phyloP scores from a whole-genome alignment of 2,797 vertebrate species.

The Dipus sagitta region DNA sequence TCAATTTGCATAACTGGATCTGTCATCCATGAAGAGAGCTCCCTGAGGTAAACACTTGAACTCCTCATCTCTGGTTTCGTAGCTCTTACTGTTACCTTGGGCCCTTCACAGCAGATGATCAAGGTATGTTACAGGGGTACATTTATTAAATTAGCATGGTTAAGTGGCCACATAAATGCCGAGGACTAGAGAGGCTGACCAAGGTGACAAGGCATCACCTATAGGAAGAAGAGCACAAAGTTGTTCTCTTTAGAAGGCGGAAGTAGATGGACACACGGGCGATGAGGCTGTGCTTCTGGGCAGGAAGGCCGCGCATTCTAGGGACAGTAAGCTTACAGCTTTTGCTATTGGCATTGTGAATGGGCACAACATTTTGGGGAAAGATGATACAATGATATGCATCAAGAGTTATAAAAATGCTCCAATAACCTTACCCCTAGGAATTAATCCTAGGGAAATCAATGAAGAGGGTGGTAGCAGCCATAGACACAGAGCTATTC shows the following conservation, averaged over 20 bases:
- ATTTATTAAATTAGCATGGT: constrained; percentile 25
- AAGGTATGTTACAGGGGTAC: background rate
- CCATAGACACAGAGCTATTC: background rate
- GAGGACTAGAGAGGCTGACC: constrained; percentile 7
- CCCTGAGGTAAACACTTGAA: background rate
- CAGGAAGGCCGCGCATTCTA: background rate
- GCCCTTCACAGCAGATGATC: background rate
- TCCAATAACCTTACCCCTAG: background rate
- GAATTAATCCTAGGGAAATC: constrained; percentile 32
- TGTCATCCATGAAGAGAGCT: background rate
- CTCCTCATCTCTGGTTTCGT: background rate
- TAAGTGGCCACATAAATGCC: constrained; percentile 21
- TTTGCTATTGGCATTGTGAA: background rate
- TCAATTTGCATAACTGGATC: constrained; percentile 38
- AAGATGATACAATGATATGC: background rate
- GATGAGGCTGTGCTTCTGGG: background rate
- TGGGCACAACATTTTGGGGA: background rate
- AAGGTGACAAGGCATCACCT: background rate
- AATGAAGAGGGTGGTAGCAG: background rate
- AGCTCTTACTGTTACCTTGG: background rate
- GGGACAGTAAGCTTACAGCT: background rate
- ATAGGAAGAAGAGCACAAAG: background rate
- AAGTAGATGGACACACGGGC: background rate
- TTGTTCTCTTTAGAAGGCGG: background rate
- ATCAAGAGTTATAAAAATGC: background rate